These are phyloP conservation scores for Troides aeacus DNA, from an alignment of 2,888 invertebrate species.

Conservation along the genomic window DNA sequence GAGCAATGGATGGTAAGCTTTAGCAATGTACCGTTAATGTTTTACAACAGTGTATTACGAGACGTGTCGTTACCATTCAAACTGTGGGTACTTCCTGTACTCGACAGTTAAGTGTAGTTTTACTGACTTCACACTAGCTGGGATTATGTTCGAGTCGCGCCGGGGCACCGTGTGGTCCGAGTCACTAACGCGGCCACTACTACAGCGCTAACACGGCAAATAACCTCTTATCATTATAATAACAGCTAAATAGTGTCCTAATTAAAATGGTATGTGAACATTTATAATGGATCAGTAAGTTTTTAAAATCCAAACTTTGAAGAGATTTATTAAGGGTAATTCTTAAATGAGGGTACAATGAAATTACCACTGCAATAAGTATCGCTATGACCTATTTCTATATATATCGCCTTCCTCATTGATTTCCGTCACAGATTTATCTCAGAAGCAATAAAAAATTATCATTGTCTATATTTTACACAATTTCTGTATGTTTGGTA, in stretches of 20 bases:
- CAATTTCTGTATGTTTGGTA: too few relatives aligned
- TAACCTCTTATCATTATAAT: too few relatives aligned
- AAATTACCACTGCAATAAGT: neutral
- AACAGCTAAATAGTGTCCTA: too few relatives aligned
- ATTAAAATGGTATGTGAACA: too few relatives aligned
- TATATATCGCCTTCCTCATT: neutral
- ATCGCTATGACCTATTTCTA: neutral
- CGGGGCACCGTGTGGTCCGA: neutral
- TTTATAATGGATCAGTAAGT: too few relatives aligned
- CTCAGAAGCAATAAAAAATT: neutral
- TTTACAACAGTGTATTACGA: slow-evolving; percentile 30
- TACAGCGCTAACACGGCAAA: neutral
- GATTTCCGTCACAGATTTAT: neutral
- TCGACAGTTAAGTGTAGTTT: slow-evolving; percentile 27
- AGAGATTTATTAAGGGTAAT: neutral
- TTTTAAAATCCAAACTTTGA: neutral
- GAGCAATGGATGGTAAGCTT: slow-evolving; percentile 26
- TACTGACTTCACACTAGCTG: slow-evolving; percentile 28
- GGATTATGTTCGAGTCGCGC: slow-evolving; percentile 15
- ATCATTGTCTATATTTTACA: neutral
- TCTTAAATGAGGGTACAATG: neutral
- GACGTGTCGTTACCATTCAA: slow-evolving; percentile 29
- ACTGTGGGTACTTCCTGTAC: slow-evolving; percentile 23
- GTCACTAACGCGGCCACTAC: neutral
- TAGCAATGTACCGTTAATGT: slow-evolving; percentile 26